Percentiles rank a stretch among this genome's conserved stretches.
Conservation (phyloP, 2,888 invertebrate genomes). For the Zaprionus bogoriensis region DNA sequence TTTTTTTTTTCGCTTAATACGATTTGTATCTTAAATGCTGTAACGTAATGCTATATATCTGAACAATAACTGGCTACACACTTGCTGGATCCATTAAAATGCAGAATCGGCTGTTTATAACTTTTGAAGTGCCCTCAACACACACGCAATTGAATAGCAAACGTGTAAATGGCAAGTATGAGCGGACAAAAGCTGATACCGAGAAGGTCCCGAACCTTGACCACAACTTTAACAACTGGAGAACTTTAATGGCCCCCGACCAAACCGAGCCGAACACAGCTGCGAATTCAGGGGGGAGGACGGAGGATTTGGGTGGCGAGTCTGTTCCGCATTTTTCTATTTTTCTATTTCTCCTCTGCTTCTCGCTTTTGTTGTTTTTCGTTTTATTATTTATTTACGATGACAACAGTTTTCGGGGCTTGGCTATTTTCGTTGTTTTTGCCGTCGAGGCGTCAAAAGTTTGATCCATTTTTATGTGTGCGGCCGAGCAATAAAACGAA, state of each 20-base stretch:
- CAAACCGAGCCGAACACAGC: neutral
- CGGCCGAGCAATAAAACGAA: conserved; percentile 43
- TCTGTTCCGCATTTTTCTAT: neutral
- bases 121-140: too few relatives aligned
- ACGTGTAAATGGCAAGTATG: neutral
- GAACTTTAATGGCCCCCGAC: conserved; percentile 1
- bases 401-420: conserved; percentile 41
- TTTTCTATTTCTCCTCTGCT: neutral
- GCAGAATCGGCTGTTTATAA: too few relatives aligned
- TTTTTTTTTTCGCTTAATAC: too few relatives aligned
- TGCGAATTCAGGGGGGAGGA: neutral
- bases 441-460: conserved; percentile 51
- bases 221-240: conserved; percentile 3
- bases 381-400: conserved; percentile 61
- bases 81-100: too few relatives aligned
- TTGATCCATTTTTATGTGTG: conserved; percentile 66
- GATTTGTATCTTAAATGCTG: too few relatives aligned
- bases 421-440: conserved; percentile 7
- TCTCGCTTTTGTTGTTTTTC: conserved; percentile 20
- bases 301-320: neutral
- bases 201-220: conserved; percentile 2
- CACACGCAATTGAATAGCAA: neutral
- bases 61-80: too few relatives aligned
- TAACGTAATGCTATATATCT: too few relatives aligned
- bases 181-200: neutral